Conservation (phyloP, 1,140 invertebrate genomes). For the Caenorhabditis briggsae region DNA sequence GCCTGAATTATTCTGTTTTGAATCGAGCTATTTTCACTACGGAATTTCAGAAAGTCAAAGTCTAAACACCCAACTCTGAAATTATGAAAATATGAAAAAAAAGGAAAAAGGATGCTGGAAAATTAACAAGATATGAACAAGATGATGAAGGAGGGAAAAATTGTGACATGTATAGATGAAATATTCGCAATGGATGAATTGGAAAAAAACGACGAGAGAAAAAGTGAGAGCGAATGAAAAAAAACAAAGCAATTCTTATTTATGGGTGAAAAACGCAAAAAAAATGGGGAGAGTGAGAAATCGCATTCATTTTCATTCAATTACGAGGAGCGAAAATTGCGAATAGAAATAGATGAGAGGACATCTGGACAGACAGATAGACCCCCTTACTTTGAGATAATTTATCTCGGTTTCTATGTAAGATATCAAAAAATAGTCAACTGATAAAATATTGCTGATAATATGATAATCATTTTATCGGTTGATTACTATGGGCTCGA, state of each 20-base stretch:
- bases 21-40: not conserved
- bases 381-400: no score
- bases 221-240: not conserved
- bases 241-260: conserved; percentile 28
- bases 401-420: no score
- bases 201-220: no score
- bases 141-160: not conserved
- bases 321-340: not conserved
- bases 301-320: conserved; percentile 25
- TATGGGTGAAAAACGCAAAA: conserved; percentile 4
- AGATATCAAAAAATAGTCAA: no score
- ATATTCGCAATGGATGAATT: not conserved
- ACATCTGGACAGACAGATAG: no score
- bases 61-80: not conserved
- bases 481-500: no score
- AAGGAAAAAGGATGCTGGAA: not conserved
- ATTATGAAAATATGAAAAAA: not conserved
- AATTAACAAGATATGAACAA: conserved; percentile 23
- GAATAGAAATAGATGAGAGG: no score
- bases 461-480: no score
- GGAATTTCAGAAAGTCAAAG: not conserved
- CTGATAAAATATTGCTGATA: no score
- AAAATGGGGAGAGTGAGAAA: not conserved
- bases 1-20: not conserved
- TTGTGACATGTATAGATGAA: not conserved